phyloP scores from a whole-genome alignment of 2,888 invertebrate genomes.

The Ennomos quercinarius region DNA sequence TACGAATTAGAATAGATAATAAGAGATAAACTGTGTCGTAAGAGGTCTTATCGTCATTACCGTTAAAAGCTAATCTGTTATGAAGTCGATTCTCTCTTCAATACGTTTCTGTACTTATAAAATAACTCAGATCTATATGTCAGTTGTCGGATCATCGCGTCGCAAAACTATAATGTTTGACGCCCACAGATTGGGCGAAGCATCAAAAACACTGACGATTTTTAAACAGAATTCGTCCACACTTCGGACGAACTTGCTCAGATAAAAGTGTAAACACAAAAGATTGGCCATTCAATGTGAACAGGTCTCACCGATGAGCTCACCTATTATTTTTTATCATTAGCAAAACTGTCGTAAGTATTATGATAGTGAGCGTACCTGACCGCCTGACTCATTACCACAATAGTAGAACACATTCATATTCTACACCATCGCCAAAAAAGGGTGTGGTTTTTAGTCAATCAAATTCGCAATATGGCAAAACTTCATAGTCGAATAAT shows the following conservation, averaged over 20 bases:
- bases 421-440: conserved; percentile 37
- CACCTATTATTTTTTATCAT: conserved; percentile 65
- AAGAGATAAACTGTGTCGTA: conserved; percentile 46
- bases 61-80: conserved; percentile 46
- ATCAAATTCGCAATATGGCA: not conserved
- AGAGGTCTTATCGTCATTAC: conserved; percentile 34
- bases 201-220: conserved; percentile 51
- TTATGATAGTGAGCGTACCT: conserved; percentile 56
- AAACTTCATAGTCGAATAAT: conserved; percentile 2
- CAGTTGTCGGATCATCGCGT: conserved; percentile 44
- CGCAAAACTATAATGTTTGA: conserved; percentile 50
- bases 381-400: conserved; percentile 53
- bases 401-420: conserved; percentile 39
- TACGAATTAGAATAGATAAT: conserved; percentile 44
- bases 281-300: conserved; percentile 47
- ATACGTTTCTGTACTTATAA: conserved; percentile 23
- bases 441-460: conserved; percentile 51
- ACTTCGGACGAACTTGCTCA: conserved; percentile 33
- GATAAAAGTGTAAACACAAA: conserved; percentile 41
- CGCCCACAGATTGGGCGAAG: conserved; percentile 52
- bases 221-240: conserved; percentile 38
- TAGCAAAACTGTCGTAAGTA: conserved; percentile 49
- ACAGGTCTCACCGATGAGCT: conserved; percentile 58
- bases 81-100: conserved; percentile 52
- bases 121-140: not conserved